Conservation (phyloP, 2,888 invertebrate species). For the Drosophila paucipuncta region DNA sequence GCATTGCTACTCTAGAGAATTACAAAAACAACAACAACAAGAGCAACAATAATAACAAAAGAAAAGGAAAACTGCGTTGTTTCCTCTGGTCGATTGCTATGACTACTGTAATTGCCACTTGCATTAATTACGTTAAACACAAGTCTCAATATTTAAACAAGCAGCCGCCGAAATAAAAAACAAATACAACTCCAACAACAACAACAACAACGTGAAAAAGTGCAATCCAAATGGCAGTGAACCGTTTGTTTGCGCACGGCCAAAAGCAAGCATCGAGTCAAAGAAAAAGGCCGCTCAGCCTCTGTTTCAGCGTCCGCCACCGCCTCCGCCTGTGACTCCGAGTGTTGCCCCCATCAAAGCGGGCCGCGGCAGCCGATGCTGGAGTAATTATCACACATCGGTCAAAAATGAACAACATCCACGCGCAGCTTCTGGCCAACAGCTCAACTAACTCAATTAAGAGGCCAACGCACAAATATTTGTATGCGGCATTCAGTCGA, state of each 20-base stretch:
- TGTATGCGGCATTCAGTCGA: conserved; percentile 82
- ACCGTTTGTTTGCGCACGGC: conserved; percentile 76
- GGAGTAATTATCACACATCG: conserved; percentile 79
- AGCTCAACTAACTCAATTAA: conserved; percentile 77
- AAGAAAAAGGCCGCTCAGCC: conserved; percentile 49
- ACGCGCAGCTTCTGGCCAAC: conserved; percentile 72
- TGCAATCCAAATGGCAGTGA: conserved; percentile 72
- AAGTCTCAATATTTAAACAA: conserved; percentile 77
- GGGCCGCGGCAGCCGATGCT: conserved; percentile 60
- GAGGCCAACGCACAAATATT: conserved; percentile 75
- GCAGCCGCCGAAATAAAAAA: conserved; percentile 47
- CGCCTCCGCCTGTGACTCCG: not conserved
- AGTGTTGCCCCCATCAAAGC: conserved; percentile 54
- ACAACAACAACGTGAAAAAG: conserved; percentile 14
- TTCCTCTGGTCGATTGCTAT: conserved; percentile 30
- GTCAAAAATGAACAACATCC: conserved; percentile 76
- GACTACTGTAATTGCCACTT: conserved; percentile 72
- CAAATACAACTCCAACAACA: conserved; percentile 8
- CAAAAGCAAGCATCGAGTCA: conserved; percentile 51
- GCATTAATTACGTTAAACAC: conserved; percentile 79
- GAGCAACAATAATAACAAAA: conserved; percentile 5
- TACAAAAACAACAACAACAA: conserved; percentile 9
- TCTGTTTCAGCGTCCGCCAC: not conserved
- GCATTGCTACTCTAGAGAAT: conserved; percentile 32
- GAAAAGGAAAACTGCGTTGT: conserved; percentile 16